phyloP scores from a whole-genome alignment of 2,888 invertebrate genomes.

The Hydriomena furcata region DNA sequence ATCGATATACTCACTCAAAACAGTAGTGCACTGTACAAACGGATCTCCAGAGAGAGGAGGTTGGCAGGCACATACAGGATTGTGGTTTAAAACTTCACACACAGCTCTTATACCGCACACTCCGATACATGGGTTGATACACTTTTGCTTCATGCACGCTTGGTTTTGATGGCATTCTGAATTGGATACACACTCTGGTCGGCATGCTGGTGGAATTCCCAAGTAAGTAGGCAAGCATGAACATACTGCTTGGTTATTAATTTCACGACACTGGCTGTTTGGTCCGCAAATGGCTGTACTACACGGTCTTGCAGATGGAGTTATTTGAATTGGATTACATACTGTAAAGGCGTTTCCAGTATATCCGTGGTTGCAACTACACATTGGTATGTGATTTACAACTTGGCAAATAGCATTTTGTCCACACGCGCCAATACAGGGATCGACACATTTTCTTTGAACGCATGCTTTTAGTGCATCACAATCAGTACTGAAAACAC shows the following conservation, averaged over 20 bases:
- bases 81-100: constrained; percentile 88
- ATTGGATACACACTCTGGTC: constrained; percentile 89
- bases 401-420: constrained; percentile 84
- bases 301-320: constrained; percentile 82
- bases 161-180: constrained; percentile 87
- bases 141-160: constrained; percentile 89
- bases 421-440: constrained; percentile 89
- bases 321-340: constrained; percentile 76
- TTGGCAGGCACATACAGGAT: constrained; percentile 89
- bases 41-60: constrained; percentile 87
- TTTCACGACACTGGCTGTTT: constrained; percentile 86
- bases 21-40: constrained; percentile 78
- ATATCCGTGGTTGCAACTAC: constrained; percentile 85
- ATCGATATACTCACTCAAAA: constrained; percentile 63
- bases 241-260: constrained; percentile 87
- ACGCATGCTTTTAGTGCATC: constrained; percentile 87
- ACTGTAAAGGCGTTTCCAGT: constrained; percentile 83
- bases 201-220: constrained; percentile 88
- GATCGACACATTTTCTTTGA: constrained; percentile 89
- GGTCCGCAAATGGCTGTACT: constrained; percentile 89
- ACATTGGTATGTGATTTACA: constrained; percentile 87
- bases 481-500: constrained; percentile 90
- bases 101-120: constrained; percentile 86
- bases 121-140: constrained; percentile 89
- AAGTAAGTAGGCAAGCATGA: constrained; percentile 88